phyloP scores from a whole-genome alignment of 2,113 vertebrate genomes.

The Triplophysa rosa region DNA sequence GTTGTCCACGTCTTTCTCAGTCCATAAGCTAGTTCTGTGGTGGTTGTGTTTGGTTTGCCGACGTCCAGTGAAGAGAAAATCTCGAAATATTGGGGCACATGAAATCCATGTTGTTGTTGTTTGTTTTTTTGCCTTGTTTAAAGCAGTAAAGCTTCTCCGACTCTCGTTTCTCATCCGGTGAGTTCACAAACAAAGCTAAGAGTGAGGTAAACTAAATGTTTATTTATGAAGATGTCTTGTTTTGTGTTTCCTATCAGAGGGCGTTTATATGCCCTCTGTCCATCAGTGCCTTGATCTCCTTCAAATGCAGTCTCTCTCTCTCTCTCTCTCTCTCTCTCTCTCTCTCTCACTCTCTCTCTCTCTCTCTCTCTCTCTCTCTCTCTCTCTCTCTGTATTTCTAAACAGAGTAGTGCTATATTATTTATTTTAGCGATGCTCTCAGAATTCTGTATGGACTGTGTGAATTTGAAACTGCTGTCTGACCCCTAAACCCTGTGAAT shows the following conservation, averaged over 20 bases:
- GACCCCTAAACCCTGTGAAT: constrained; percentile 29
- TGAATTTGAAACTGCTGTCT: constrained; percentile 51
- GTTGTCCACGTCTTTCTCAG: constrained; percentile 25
- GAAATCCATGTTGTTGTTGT: not conserved
- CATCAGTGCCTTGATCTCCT: constrained; percentile 58
- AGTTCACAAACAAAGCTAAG: not conserved
- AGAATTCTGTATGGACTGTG: not conserved
- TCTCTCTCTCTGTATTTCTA: constrained; percentile 21
- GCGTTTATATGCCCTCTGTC: constrained; percentile 42
- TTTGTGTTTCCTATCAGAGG: constrained; percentile 11
- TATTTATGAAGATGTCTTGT: constrained; percentile 11
- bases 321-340: not conserved
- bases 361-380: constrained; percentile 1
- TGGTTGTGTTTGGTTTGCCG: not conserved
- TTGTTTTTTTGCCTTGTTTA: constrained; percentile 6
- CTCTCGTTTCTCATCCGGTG: not conserved
- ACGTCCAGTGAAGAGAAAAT: constrained; percentile 8
- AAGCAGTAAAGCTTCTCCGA: not conserved
- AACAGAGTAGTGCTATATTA: constrained; percentile 50
- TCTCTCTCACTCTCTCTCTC: constrained; percentile 43
- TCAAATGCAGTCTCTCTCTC: constrained; percentile 55
- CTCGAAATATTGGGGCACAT: not conserved
- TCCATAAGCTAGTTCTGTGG: constrained; percentile 30
- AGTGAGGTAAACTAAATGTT: constrained; percentile 3
- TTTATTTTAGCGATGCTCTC: constrained; percentile 46